Base-by-base conservation (phyloP, 2,113 vertebrate genomes). In the Anser cygnoides region DNA sequence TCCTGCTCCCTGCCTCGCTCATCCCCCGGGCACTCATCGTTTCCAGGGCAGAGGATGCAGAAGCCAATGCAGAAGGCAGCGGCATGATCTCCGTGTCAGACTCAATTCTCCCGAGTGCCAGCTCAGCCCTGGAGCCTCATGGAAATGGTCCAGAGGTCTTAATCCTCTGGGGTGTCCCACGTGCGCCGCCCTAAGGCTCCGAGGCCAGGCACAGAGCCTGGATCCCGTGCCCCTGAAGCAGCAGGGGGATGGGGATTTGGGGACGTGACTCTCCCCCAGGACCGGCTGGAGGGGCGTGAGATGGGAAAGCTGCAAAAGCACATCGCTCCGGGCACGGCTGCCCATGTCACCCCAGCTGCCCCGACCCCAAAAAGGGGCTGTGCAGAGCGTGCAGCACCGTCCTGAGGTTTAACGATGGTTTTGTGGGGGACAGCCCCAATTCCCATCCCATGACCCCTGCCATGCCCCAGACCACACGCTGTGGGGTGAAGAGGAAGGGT, bases 101-200 rank as follows among this genome's bases (percentile, higher is more conserved):
- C 84, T 91, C 89, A 66, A 95, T 96, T 94, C 87, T 94, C 71
- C 81, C 55, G 0, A 13, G 71, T 50, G 87, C 91, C 90, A 94
- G 71, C 84, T 91, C 84, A 96, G 71, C 81, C 95, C 93, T 0
- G 59, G 94, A 91, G 91, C 91, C 66, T 95, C 81, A 65, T 79
- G 91, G 91, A 91, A 95, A 72, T 2, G 4, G 5, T 91, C 91
- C 95, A 92, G 91, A 92, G 87, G 81, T 92, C 78, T 95, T 41
- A 91, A 94, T 92, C 81, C 91, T 66, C 87, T 2, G 11, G 77
- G 66, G 29, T 44, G 66, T 43, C 91, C 93, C 62, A 1, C 29
- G 76, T 2, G 0, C 50, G 0, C 79, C 59, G 80, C 74, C 58
- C 59, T 62, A 0, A 82, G 82, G 92, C 85, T 93, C 76, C 57